Base-by-base conservation (phyloP, 2,797 vertebrate species). In the Sebastes itinus region DNA sequence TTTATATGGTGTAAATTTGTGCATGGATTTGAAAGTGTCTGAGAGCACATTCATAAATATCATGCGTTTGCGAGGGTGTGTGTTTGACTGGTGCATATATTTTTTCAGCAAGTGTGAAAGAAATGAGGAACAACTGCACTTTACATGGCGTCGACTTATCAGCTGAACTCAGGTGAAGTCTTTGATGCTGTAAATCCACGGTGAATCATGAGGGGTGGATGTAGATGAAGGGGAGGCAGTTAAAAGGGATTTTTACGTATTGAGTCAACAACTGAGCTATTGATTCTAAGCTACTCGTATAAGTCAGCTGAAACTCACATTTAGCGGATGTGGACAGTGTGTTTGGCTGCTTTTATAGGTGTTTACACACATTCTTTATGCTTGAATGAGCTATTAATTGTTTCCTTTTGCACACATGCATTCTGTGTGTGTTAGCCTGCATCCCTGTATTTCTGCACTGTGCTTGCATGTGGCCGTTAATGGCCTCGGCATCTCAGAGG, bases 181-280 rank as follows among this genome's bases (percentile, higher is more conserved):
- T 87, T 84, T 87, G 46, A 89, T 85, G 54, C 49, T 27, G 61
- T 73, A 67, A 78, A 89, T 88, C 60, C 63, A 62, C 2, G 5
- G 32, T 74, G 55, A 88, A 68, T 80, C 52, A 75, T 64, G 46
- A 63, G 72, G 62, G 78, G 35, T 76, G 58, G 77, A 78, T 75
- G 42, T 9, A 75, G 63, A 85, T 78, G 58, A 79, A 72, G 59
- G 63, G 4, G 46, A 70, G 22, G 72, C 20, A 3, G 80, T 72
- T 80, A 71, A 80, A 72, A 72, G 67, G 77, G 79, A 83, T 83
- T 83, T 77, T 84, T 30, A 60, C 62, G 49, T 75, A 74, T 79
- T 70, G 61, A 84, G 60, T 72, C 69, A 70, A 65, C 70, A 78
- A 46, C 38, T 73, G 25, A 32, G 63, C 42, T 86, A 83, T 78